A percentile compares a stretch with the other conserved stretches of the same genome.
These are phyloP conservation scores for Eubasilissa splendida DNA, from an alignment of 2,888 invertebrate species.

Conservation along the genomic window DNA sequence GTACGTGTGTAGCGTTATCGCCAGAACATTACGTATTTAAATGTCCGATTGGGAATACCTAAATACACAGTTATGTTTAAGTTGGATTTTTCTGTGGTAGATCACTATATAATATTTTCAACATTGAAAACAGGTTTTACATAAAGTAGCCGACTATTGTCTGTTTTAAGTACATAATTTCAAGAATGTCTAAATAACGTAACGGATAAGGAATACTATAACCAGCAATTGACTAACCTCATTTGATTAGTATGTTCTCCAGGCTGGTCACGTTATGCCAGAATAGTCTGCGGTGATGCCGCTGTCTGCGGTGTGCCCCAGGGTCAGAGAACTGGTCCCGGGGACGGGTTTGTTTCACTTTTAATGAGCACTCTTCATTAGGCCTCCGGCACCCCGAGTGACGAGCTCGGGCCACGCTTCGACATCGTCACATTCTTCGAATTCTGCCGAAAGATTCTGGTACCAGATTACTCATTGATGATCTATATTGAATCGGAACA, in stretches of 20 bases:
- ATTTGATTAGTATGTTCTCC: slow-evolving; percentile 2
- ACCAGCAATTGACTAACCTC: background rate
- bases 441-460: background rate
- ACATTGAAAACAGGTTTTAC: too few species aligned
- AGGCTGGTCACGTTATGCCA: background rate
- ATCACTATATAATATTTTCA: too few species aligned
- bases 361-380: slow-evolving; percentile 46
- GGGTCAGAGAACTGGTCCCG: slow-evolving; percentile 8
- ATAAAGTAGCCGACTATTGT: too few species aligned
- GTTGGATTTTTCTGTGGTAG: too few species aligned
- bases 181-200: background rate
- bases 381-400: slow-evolving; percentile 17
- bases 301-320: background rate
- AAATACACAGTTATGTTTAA: too few species aligned
- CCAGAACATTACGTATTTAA: too few species aligned
- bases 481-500: too few species aligned
- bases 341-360: slow-evolving; percentile 41
- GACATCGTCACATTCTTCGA: slow-evolving; percentile 2
- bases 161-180: too few species aligned
- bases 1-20: too few species aligned
- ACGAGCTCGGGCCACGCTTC: background rate
- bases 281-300: background rate
- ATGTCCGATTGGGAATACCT: too few species aligned
- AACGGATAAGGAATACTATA: background rate
- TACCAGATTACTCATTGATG: too few species aligned